Evolutionary conservation across 2,888 invertebrate genomes (phyloP).

Genomic region (Altica lythri): DNA sequence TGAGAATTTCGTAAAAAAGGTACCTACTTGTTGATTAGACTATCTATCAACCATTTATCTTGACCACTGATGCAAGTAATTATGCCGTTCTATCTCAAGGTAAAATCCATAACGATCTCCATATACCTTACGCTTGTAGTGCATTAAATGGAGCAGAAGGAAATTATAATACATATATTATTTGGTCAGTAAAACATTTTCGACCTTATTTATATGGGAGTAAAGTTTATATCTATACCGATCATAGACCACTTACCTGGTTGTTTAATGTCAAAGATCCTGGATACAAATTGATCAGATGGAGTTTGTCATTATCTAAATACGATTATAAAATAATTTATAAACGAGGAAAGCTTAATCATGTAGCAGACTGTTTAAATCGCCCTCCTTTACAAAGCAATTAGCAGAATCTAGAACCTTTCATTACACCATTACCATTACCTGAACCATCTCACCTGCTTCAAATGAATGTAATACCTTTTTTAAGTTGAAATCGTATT

Average conservation of each 20-base stretch:
- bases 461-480: no score
- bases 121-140: constrained; percentile 49
- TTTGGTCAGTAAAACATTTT: constrained; percentile 49
- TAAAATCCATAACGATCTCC: constrained; percentile 40
- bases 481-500: no score
- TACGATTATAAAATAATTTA: constrained; percentile 40
- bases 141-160: constrained; percentile 46
- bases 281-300: constrained; percentile 42
- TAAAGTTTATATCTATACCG: constrained; percentile 48
- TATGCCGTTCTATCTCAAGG: constrained; percentile 43
- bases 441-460: no score
- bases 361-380: no score
- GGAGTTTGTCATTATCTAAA: constrained; percentile 46
- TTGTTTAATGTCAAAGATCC: constrained; percentile 46
- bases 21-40: no score
- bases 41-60: constrained; percentile 43
- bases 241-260: constrained; percentile 50
- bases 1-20: no score
- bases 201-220: constrained; percentile 50
- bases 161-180: constrained; percentile 50
- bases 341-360: no score
- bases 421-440: no score
- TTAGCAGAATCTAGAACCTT: no score
- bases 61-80: constrained; percentile 50
- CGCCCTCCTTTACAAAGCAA: no score